Conservation (phyloP, 2,113 vertebrate species). For the Lamprotornis superbus region DNA sequence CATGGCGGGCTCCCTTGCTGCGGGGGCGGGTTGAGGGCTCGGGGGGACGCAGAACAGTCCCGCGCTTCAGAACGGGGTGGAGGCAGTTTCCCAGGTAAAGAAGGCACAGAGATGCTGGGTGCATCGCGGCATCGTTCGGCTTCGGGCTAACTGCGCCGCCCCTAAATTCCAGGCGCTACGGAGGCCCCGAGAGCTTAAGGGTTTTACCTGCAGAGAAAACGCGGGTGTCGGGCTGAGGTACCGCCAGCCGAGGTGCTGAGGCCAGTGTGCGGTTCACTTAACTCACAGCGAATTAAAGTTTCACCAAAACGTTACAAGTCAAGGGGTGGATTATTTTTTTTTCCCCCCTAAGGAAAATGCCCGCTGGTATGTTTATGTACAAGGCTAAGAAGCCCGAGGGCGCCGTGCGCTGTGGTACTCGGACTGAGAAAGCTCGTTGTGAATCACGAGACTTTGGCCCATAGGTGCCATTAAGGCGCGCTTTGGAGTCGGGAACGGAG, state of each 20-base stretch:
- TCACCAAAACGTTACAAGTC: neutral
- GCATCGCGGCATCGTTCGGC: neutral
- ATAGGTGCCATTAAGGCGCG: neutral
- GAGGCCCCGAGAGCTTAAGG: neutral
- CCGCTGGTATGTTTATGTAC: no score
- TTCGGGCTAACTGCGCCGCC: neutral
- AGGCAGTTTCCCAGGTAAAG: neutral
- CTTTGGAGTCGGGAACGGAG: no score
- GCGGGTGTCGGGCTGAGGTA: fast-evolving
- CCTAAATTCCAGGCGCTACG: no score
- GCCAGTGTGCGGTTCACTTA: fast-evolving
- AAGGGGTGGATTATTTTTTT: no score
- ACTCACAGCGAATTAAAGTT: fast-evolving
- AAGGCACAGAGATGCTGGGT: neutral
- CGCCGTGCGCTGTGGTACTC: neutral
- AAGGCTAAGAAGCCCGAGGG: fast-evolving
- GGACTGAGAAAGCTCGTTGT: no score
- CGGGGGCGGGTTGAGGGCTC: neutral
- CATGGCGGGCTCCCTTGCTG: neutral
- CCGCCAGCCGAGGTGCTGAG: neutral
- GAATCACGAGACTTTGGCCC: no score
- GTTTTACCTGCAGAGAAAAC: neutral
- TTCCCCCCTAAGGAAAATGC: neutral
- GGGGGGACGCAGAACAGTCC: no score
- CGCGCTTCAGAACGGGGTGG: neutral